Conservation (phyloP, 2,888 invertebrate species). For the Oxycera nigricornis region DNA sequence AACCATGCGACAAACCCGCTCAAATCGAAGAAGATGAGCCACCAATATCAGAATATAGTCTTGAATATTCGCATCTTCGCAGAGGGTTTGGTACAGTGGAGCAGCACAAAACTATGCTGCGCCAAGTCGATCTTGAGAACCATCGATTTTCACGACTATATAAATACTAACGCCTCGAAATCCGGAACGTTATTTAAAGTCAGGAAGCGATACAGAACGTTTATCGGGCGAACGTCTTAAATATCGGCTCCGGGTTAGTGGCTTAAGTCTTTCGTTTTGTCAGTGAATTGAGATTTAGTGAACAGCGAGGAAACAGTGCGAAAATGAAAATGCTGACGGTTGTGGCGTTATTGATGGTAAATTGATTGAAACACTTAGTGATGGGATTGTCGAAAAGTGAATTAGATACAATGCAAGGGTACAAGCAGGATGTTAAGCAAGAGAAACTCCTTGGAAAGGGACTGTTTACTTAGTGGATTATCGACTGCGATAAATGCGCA, state of each 20-base stretch:
- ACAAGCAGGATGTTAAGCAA: background rate
- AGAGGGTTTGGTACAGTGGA: background rate
- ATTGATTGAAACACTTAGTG: conserved; percentile 2
- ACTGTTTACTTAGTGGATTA: conserved; percentile 33
- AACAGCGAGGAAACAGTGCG: background rate
- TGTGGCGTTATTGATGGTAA: conserved; percentile 45
- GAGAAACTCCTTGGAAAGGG: background rate
- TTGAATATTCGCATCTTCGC: conserved; percentile 27
- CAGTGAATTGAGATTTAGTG: background rate
- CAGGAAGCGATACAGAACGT: conserved; percentile 33
- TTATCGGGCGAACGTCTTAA: conserved; percentile 14
- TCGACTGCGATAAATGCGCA: background rate
- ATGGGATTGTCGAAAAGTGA: background rate
- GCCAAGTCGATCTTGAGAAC: background rate
- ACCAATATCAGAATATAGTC: conserved; percentile 12
- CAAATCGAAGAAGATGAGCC: conserved; percentile 25
- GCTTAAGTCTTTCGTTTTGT: conserved; percentile 37
- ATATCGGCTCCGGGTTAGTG: conserved; percentile 23
- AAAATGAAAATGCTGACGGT: conserved; percentile 43
- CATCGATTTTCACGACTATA: conserved; percentile 24
- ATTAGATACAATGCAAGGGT: background rate
- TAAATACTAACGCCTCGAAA: conserved; percentile 41
- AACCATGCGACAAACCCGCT: conserved; percentile 18
- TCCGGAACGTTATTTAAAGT: conserved; percentile 42
- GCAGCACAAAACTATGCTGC: conserved; percentile 26